Evolutionary conservation across 2,797 vertebrate genomes (phyloP), one percentile per base, ranked within the genome.

Genomic region (Anas flavirostris): DNA sequence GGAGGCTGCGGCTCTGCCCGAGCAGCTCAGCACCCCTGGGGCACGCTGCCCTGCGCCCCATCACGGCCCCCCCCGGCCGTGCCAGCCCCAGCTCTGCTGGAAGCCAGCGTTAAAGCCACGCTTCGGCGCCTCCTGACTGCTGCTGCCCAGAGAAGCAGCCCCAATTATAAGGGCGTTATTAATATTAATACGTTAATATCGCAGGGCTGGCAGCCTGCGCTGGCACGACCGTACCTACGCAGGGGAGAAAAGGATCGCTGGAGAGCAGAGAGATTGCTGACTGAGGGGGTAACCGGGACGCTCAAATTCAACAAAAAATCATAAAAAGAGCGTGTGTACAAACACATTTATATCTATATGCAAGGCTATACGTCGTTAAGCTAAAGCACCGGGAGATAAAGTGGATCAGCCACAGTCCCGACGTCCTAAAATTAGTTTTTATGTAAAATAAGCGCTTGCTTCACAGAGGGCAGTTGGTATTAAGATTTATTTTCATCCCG

Each of bases 401-500:
- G 89, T 37, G 52, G 77, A 91, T 79, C 10, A 0, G 79, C 77
- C 67, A 73, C 92, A 79, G 74, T 60, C 87, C 72, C 52, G 85
- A 83, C 3, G 0, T 82, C 83, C 86, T 93, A 93, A 90, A 96
- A 96, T 92, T 79, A 86, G 82, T 44, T 64, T 95, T 96, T 90
- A 93, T 84, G 67, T 92, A 90, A 94, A 94, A 33, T 86, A 86
- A 93, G 62, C 85, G 52, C 69, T 90, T 91, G 28, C 80, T 90
- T 91, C 85, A 69, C 86, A 77, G 83, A 95, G 73, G 76, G 62
- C 88, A 90, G 87, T 88, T 94, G 55, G 73, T 76, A 77, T 90
- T 83, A 88, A 90, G 89, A 91, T 94, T 95, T 88, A 93, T 95
- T 93, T 95, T 69, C 93, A 59, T 76, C 87, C 77, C 52, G 80